Percentiles rank a stretch among this genome's conserved stretches.
Conservation (phyloP, 2,113 vertebrate genomes). For the Limnothrissa miodon region DNA sequence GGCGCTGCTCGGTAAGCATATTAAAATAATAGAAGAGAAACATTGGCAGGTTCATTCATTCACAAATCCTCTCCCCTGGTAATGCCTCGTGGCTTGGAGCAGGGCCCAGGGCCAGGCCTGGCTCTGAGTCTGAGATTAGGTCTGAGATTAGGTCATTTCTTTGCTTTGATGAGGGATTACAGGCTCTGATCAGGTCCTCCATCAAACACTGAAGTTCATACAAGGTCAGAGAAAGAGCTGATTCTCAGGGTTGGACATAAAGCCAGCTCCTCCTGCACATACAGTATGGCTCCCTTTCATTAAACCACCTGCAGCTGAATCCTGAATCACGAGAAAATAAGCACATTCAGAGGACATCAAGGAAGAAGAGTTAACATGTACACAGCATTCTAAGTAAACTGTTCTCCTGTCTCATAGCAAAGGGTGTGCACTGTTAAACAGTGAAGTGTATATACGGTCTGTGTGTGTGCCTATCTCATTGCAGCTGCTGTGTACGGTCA, state of each 20-base stretch:
- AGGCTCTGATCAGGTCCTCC: background rate
- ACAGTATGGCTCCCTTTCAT: background rate
- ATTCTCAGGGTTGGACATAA: background rate
- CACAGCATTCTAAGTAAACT: background rate
- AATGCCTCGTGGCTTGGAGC: background rate
- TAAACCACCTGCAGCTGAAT: background rate
- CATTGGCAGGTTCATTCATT: background rate
- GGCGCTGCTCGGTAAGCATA: background rate
- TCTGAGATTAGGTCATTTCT: background rate
- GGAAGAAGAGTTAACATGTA: background rate
- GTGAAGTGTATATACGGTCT: background rate
- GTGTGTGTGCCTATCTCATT: no score
- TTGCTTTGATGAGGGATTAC: constrained; percentile 8
- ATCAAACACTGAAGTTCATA: background rate
- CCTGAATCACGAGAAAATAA: background rate
- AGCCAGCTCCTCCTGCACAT: background rate
- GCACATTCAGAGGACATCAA: background rate
- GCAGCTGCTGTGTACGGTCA: background rate
- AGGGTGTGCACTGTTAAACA: background rate
- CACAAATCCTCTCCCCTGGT: background rate
- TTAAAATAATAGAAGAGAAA: constrained; percentile 11
- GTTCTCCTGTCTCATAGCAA: background rate
- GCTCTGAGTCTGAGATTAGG: background rate
- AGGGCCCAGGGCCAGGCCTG: background rate
- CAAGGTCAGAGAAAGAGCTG: background rate